Percentiles rank a stretch among this genome's conserved stretches.
Evolutionary conservation across 35 echinoderm and acorn worm genomes (phyloP).

Genomic region (Amphiura filiformis): DNA sequence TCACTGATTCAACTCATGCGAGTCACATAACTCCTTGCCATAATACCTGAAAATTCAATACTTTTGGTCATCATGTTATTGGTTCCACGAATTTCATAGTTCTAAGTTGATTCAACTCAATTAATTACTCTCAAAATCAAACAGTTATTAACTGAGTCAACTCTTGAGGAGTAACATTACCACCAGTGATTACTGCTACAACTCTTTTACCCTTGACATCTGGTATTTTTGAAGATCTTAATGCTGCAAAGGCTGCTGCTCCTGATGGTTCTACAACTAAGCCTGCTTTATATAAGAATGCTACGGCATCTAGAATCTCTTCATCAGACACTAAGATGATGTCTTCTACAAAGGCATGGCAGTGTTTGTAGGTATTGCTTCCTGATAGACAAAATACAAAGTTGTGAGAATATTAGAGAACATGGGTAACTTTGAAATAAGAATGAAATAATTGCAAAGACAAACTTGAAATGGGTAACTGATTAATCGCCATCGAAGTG

Average conservation of each 20-base stretch:
- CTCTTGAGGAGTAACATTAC: conserved; percentile 66
- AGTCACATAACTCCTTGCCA: no score
- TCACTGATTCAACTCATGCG: no score
- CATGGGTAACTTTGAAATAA: not conserved
- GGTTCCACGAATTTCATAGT: no score
- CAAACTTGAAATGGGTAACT: no score
- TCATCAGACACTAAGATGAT: conserved; percentile 67
- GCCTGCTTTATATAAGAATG: conserved; percentile 51
- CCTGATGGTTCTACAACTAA: conserved; percentile 81
- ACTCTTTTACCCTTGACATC: conserved; percentile 72
- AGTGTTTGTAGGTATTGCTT: conserved; percentile 49
- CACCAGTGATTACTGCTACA: conserved; percentile 74
- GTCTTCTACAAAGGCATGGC: conserved; percentile 60
- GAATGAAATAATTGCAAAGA: no score
- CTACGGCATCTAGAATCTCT: conserved; percentile 52
- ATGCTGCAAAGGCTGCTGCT: conserved; percentile 77
- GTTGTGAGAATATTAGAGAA: not conserved
- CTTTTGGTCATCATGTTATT: no score
- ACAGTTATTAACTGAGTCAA: conserved; percentile 18
- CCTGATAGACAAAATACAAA: conserved; percentile 44
- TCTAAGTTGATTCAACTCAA: no score
- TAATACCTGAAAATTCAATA: no score
- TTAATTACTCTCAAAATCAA: no score
- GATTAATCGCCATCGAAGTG: no score
- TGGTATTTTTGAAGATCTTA: conserved; percentile 61